Evolutionary conservation across 2,113 vertebrate genomes (phyloP), one percentile per base, ranked within the genome.

Genomic region (Apodemus speciosus): DNA sequence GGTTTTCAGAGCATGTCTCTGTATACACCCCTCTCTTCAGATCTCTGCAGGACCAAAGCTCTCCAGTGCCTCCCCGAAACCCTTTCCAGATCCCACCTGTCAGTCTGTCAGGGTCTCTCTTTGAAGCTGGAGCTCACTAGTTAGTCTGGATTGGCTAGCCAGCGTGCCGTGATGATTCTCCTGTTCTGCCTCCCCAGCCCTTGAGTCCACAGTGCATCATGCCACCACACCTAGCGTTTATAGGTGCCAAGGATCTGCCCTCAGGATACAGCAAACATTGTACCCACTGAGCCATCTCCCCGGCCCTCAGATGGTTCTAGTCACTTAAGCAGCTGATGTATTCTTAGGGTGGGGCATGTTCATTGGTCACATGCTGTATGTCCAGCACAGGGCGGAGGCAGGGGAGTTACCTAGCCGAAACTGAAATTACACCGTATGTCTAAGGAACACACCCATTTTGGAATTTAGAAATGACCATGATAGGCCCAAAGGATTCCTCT

Each of bases 401-500:
- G 10, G 43, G 46, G 72, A 51, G 14, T 10, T 64, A n/a, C 49
- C 35, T 5, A 87, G 35, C 49, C 6, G 68, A 76, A 88, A 51
- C 72, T 3, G 1, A 60, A 27, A 27, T 88, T 64, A 72, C 66
- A 56, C 72, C 20, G 9, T 18, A 35, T 46, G 18, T 9, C n/a
- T 68, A 15, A 51, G 85, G 46, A 94, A 97, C 98, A 30, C 98
- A 99, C 99, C 99, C 99, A 0, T 99, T 98, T 97, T 98, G 98
- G 97, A 99, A 99, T 95, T 99, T 99, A 96, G 99, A 99, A 96
- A 99, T 99, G 91, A 99, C 98, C 99, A 99, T 99, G 89, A 99
- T 97, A 0, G 99, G 99, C 25, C 99, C 99, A 56, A 99, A 99
- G 30, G 99, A 99, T 71, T 99, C 98, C 95, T 99, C 98, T 92